phyloP scores from a whole-genome alignment of 2,113 vertebrate species.

The Dicaeum eximium region DNA sequence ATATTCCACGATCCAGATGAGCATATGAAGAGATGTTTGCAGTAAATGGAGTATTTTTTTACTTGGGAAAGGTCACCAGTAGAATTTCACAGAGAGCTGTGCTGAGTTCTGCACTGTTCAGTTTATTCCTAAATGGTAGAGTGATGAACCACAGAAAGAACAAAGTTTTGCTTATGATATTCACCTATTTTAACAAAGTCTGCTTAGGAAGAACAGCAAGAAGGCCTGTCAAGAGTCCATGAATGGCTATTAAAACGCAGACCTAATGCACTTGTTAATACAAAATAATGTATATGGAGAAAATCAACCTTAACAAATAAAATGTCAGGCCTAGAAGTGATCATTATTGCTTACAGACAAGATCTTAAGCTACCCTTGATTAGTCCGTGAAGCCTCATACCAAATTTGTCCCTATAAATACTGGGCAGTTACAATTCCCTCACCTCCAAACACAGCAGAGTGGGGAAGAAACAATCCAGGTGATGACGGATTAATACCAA shows the following conservation, averaged over 20 bases:
- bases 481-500: background rate
- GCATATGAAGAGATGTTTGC: background rate
- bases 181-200: background rate
- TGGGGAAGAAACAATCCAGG: background rate
- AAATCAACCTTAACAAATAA: background rate
- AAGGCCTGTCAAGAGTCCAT: background rate
- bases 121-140: background rate
- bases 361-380: background rate
- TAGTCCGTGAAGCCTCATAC: background rate
- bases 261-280: background rate
- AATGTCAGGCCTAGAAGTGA: background rate
- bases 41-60: background rate
- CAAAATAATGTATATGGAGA: background rate
- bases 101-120: background rate
- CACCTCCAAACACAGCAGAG: background rate
- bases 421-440: background rate
- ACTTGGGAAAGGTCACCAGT: background rate
- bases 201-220: background rate
- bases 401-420: background rate
- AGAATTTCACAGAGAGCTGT: background rate
- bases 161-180: background rate
- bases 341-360: background rate
- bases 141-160: background rate
- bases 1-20: background rate
- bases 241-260: background rate